Evolutionary conservation across 2,113 vertebrate genomes (phyloP).

Genomic region (Apteryx owenii): DNA sequence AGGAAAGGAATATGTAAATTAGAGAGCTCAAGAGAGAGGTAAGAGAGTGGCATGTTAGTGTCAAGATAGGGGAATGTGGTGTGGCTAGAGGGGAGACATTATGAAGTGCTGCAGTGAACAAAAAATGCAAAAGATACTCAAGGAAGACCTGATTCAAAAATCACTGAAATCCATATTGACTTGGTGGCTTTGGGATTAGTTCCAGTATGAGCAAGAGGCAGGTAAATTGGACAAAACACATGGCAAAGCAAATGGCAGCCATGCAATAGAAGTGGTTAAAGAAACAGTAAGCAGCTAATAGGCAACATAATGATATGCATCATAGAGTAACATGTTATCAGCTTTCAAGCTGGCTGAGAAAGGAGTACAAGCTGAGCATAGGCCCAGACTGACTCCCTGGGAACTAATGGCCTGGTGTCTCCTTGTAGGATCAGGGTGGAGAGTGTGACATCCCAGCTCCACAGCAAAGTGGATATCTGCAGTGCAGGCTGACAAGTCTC

Average conservation of each 20-base stretch:
- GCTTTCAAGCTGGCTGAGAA: neutral
- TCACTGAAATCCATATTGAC: neutral
- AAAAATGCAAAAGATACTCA: neutral
- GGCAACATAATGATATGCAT: neutral
- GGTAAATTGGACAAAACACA: neutral
- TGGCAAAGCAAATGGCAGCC: neutral
- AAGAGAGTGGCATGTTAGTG: neutral
- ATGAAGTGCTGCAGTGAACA: neutral
- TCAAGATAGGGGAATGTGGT: neutral
- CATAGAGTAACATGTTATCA: neutral
- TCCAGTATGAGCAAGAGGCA: neutral
- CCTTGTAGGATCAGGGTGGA: too few species aligned
- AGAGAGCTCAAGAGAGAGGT: neutral
- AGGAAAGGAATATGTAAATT: neutral
- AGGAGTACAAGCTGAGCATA: neutral
- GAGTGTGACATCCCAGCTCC: accelerated
- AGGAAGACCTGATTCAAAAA: neutral
- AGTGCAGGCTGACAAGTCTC: neutral
- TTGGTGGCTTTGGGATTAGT: neutral
- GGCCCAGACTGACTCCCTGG: neutral
- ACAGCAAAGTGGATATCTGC: neutral
- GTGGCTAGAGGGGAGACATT: neutral
- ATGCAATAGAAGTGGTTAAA: neutral
- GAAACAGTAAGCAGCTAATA: neutral
- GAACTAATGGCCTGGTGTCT: neutral